Conservation (phyloP, 1,140 invertebrate genomes). For the Melanaphis sacchari region DNA sequence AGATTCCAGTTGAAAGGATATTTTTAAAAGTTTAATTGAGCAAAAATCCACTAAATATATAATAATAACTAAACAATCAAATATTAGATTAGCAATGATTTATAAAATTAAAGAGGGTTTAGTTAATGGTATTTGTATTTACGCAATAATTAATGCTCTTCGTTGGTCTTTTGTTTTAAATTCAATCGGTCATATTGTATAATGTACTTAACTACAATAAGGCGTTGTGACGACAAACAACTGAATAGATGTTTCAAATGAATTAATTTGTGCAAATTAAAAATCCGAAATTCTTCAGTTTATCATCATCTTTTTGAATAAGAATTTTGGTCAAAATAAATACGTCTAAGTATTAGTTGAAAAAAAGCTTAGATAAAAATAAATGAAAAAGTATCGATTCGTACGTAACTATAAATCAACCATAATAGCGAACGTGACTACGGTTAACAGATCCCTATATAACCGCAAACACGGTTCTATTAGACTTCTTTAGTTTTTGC, state of each 20-base stretch:
- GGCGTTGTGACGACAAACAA: background rate
- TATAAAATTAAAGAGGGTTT: background rate
- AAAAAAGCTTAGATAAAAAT: background rate
- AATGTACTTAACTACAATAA: background rate
- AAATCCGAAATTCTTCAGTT: background rate
- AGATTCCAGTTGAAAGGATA: background rate
- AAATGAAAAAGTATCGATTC: conserved; percentile 7
- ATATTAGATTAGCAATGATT: background rate
- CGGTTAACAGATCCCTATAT: background rate
- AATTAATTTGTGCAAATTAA: background rate
- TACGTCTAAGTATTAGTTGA: background rate
- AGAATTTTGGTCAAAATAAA: background rate
- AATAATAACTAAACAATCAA: too few species aligned
- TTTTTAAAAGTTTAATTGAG: background rate
- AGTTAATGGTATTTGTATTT: background rate
- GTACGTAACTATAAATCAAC: conserved; percentile 5
- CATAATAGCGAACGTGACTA: background rate
- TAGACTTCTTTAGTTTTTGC: background rate
- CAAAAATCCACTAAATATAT: background rate
- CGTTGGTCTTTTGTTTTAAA: background rate
- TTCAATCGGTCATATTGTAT: background rate
- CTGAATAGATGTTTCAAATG: background rate
- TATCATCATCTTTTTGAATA: background rate
- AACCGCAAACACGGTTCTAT: background rate
- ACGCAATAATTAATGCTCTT: background rate